Conservation (phyloP, 1,140 invertebrate genomes). For the Nautilus pompilius region DNA sequence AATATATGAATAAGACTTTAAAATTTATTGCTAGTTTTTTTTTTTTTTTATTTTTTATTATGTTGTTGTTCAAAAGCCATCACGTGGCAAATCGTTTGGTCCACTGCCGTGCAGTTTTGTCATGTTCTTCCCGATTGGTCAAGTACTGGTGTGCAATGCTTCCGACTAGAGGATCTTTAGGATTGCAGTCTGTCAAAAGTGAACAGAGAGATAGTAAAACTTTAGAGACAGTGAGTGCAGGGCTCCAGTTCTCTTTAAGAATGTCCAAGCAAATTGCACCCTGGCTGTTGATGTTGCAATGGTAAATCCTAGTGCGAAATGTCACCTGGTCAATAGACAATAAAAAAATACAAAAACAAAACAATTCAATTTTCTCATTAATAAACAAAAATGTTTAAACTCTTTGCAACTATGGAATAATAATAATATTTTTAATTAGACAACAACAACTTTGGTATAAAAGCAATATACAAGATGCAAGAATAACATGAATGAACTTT, state of each 20-base stretch:
- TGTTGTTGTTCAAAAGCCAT: too few species aligned
- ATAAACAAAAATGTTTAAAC: too few species aligned
- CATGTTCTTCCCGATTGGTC: constrained; percentile 95
- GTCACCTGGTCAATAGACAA: constrained; percentile 71
- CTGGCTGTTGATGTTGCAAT: constrained; percentile 56
- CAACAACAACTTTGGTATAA: too few species aligned
- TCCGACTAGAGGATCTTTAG: constrained; percentile 93
- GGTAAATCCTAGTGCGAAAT: constrained; percentile 68
- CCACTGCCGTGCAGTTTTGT: constrained; percentile 96
- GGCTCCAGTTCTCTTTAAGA: constrained; percentile 56
- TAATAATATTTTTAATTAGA: too few species aligned
- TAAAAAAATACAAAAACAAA: not conserved
- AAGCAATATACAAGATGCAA: too few species aligned
- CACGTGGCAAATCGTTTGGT: constrained; percentile 96
- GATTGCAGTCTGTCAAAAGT: constrained; percentile 66
- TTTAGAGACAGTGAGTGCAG: constrained; percentile 54
- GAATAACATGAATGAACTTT: too few species aligned
- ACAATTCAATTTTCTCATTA: too few species aligned
- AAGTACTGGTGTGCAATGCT: constrained; percentile 98
- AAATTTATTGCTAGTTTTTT: too few species aligned
- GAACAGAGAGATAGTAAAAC: constrained; percentile 73
- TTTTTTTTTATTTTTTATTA: too few species aligned
- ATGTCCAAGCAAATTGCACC: constrained; percentile 56
- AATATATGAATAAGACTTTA: too few species aligned
- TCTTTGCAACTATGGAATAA: too few species aligned